Evolutionary conservation across 2,797 vertebrate species (phyloP), one percentile per base, ranked within the genome.

Genomic region (Lepus oiostolus): DNA sequence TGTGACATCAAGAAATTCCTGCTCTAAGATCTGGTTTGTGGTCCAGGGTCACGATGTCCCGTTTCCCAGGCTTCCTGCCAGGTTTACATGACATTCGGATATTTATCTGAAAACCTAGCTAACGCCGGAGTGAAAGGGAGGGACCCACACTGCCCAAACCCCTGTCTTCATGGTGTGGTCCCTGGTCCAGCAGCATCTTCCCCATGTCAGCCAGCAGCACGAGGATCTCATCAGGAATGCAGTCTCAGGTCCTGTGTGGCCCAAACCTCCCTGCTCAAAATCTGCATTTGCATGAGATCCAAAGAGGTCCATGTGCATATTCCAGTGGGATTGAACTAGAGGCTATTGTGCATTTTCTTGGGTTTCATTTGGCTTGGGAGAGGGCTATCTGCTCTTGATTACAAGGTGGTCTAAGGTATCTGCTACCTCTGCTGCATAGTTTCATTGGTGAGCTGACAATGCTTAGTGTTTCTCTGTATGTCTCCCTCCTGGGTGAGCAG

Each of bases 151-250:
- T 77, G 1, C 19, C 74, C 22, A 19, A 28, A 79, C 11, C 0
- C 9, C 28, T 22, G 4, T 62, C 4, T 32, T 75, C 5, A 7
- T 5, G 4, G 42, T 21, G 0, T 26, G 26, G 26, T 22, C 14
- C n/a, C 0, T 1, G 2, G 22, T 67, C 16, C 2, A 28, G 62
- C 3, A 35, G 1, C 12, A 13, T 30, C 14, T 2, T 0, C 3
- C 30, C 9, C 4, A 47, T 9, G 22, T 35, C 7, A n/a, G 68
- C 5, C 26, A 90, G 30, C 8, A 68, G 19, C 58, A 8, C n/a
- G 0, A 0, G 16, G 10, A 72, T 16, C 16, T 75, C 60, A 2
- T 38, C 17, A 32, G 19, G 80, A 75, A 32, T 7, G 22, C 22
- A 32, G 12, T 32, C n/a, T 84, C 13, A 11, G 24, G 12, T 9